These are phyloP conservation scores for Odontophorus gujanensis DNA, from an alignment of 2,113 vertebrate genomes.

Conservation along the genomic window DNA sequence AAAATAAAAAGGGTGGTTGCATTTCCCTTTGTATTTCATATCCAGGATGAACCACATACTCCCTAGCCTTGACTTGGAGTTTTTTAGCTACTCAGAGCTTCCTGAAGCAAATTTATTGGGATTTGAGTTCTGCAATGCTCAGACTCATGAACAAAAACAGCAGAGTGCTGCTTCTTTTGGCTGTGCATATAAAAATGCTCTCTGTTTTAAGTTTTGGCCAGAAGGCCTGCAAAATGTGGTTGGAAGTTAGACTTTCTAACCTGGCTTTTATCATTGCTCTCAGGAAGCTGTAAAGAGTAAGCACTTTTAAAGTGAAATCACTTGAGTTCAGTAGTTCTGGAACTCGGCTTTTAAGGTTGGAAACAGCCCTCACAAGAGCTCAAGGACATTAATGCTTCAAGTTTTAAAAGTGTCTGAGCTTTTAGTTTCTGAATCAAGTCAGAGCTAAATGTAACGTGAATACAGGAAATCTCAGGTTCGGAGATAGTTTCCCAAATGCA, in stretches of 20 bases:
- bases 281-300: constrained; percentile 56
- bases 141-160: background rate
- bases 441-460: background rate
- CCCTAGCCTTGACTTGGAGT: background rate
- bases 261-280: constrained; percentile 36
- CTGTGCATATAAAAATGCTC: background rate
- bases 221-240: background rate
- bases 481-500: background rate
- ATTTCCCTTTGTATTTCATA: background rate
- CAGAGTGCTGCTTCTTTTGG: background rate
- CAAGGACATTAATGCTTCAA: background rate
- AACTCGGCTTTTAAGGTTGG: background rate
- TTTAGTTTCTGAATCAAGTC: background rate
- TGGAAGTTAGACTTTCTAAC: constrained; percentile 30
- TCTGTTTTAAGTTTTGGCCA: background rate
- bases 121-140: background rate
- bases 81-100: background rate
- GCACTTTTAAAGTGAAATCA: constrained; percentile 32
- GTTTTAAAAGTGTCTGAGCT: constrained; percentile 12
- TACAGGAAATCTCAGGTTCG: background rate
- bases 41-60: background rate
- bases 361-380: background rate
- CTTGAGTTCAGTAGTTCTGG: background rate
- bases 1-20: background rate
- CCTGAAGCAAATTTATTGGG: background rate